These are phyloP conservation scores for Trichomycterus rosablanca DNA, from an alignment of 2,113 vertebrate genomes.

Conservation along the genomic window DNA sequence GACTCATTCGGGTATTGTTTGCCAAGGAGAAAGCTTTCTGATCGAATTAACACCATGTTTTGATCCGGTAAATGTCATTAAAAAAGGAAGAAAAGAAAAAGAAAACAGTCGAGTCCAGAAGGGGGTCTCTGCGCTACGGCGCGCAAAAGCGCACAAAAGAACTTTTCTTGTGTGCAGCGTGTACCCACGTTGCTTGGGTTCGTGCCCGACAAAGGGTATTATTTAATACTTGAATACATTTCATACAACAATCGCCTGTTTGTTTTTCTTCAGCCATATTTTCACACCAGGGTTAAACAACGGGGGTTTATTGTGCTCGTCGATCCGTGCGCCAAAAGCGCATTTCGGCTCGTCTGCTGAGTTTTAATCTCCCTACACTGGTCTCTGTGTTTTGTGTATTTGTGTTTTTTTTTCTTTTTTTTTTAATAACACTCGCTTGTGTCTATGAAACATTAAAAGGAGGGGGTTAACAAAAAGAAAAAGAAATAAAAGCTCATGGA, in stretches of 20 bases:
- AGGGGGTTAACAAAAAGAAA: background rate
- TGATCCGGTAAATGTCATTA: slow-evolving; percentile 99
- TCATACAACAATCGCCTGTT: slow-evolving; percentile 99
- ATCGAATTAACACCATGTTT: slow-evolving; percentile 99
- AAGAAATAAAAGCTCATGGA: slow-evolving; percentile 14
- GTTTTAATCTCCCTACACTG: slow-evolving; percentile 65
- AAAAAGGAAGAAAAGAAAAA: slow-evolving; percentile 91
- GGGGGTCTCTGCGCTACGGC: slow-evolving; percentile 81
- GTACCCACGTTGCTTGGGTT: slow-evolving; percentile 92
- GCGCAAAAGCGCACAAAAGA: slow-evolving; percentile 97
- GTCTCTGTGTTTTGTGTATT: slow-evolving; percentile 50
- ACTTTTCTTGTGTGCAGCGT: slow-evolving; percentile 76
- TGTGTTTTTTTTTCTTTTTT: too few species aligned
- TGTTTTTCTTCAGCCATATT: slow-evolving; percentile 95
- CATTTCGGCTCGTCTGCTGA: slow-evolving; percentile 52
- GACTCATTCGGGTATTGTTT: slow-evolving; percentile 98
- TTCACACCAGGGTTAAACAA: slow-evolving; percentile 94
- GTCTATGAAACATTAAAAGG: background rate
- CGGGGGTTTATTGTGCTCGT: slow-evolving; percentile 83
- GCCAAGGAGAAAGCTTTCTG: slow-evolving; percentile 97
- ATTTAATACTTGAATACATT: slow-evolving; percentile 99
- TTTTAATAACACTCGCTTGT: slow-evolving; percentile 11
- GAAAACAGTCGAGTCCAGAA: slow-evolving; percentile 98
- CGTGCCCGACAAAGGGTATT: slow-evolving; percentile 98
- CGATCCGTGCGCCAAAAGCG: slow-evolving; percentile 71